Base-by-base conservation (phyloP, 2,888 invertebrate genomes). In the Eurytoma adleriae region DNA sequence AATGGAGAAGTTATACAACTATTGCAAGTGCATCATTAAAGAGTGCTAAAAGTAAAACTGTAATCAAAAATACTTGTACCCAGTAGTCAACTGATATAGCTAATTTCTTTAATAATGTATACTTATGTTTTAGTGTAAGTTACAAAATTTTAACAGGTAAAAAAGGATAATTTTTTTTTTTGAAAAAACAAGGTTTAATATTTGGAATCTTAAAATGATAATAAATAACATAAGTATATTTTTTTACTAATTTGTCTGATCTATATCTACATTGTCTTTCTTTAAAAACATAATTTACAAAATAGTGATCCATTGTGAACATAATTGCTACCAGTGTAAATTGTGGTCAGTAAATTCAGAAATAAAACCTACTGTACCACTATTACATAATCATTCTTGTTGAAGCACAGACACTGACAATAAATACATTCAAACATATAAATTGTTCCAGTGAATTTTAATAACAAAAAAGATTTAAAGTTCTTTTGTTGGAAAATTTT, bases 301-400 rank as follows among this genome's bases (percentile, higher is more conserved):
- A 40, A 40, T 61, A 73, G n/a, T 30, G 40, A 61, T 56, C 30
- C 20, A 68, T 62, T 64, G 48, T 18, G 74, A 73, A 57, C 67
- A 24, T 76, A 72, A 24, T n/a, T 79, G 64, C 16, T 69, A 59
- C 73, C 52, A 62, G 80, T 84, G 80, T 77, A 83, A 83, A 79
- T 84, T 83, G 79, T 79, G 79, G 83, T 85, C 82, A 81, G 83
- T 79, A 85, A 84, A 79, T 86, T 84, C 86, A 89, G 84, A 90
- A 89, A 89, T 90, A 90, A 89, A 87, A 86, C 80, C 74, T 59
- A 85, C 84, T 85, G 84, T 83, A 84, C 82, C 77, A 78, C 68
- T 80, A 79, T 90, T 90, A 89, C 82, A 83, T 90, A 90, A 90
- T 84, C 79, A 81, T 18, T 64, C 83, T 83, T 83, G 82, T 84